A percentile compares a stretch with the other conserved stretches of the same genome.
These are phyloP conservation scores for Micrasema minimum DNA, from an alignment of 1,140 invertebrate species.

Conservation along the genomic window DNA sequence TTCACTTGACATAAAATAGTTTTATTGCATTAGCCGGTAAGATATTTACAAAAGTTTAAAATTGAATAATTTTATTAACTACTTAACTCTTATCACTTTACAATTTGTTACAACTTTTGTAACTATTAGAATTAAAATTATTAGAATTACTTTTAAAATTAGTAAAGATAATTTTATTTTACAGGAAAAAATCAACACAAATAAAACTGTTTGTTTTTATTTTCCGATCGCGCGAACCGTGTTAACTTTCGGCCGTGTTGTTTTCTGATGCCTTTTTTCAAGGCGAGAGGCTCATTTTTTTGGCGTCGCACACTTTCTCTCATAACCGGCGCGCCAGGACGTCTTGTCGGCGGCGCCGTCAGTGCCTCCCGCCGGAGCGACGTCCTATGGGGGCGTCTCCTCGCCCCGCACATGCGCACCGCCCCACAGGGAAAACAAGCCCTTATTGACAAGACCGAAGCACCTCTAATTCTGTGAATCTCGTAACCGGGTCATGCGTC, in stretches of 20 bases:
- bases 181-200: constrained; percentile 27
- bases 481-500: constrained; percentile 6
- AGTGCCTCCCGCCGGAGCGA: constrained; percentile 19
- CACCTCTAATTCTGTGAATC: background rate
- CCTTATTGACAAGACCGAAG: background rate
- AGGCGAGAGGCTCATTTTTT: constrained; percentile 43
- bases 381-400: constrained; percentile 19
- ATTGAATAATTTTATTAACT: constrained; percentile 13
- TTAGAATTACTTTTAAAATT: constrained; percentile 7
- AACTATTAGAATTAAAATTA: constrained; percentile 14
- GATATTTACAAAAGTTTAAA: background rate
- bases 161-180: constrained; percentile 18
- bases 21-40: constrained; percentile 7
- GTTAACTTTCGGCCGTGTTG: constrained; percentile 29
- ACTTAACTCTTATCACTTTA: constrained; percentile 27
- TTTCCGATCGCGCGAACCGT: constrained; percentile 28
- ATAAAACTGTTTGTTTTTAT: constrained; percentile 24
- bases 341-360: constrained; percentile 43
- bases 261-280: constrained; percentile 41
- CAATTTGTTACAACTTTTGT: constrained; percentile 33
- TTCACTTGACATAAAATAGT: background rate
- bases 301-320: constrained; percentile 44
- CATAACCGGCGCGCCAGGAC: constrained; percentile 46
- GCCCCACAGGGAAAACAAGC: constrained; percentile 7
- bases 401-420: constrained; percentile 41